These are phyloP conservation scores for Poeciliopsis gracilis DNA, from an alignment of 2,797 vertebrate species.

Conservation along the genomic window DNA sequence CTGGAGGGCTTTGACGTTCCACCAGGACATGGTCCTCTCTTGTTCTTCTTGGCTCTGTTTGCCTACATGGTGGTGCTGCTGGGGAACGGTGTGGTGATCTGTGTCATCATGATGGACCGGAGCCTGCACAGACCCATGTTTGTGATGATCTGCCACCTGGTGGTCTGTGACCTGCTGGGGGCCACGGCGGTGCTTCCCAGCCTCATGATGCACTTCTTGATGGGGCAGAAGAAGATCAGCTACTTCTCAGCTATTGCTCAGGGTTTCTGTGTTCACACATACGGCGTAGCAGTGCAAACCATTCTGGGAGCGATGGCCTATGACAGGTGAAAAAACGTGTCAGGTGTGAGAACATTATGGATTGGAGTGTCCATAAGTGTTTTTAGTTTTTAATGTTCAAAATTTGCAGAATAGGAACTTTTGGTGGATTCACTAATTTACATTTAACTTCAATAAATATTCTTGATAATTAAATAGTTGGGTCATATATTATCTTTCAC, in stretches of 20 bases:
- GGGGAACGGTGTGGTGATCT: slow-evolving; percentile 54
- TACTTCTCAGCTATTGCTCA: slow-evolving; percentile 57
- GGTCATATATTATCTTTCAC: too few relatives aligned
- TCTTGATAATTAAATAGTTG: too few relatives aligned
- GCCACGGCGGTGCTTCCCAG: slow-evolving; percentile 49
- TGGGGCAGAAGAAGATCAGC: slow-evolving; percentile 47
- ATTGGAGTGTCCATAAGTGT: too few relatives aligned
- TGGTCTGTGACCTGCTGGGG: slow-evolving; percentile 63
- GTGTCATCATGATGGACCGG: slow-evolving; percentile 44
- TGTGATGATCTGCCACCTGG: slow-evolving; percentile 61
- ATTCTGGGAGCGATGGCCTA: slow-evolving; percentile 65
- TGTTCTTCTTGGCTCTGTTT: slow-evolving; percentile 56
- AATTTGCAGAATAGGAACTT: too few relatives aligned
- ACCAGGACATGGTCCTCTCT: slow-evolving; percentile 30
- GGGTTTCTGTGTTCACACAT: slow-evolving; percentile 55
- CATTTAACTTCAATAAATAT: too few relatives aligned
- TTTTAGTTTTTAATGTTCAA: too few relatives aligned
- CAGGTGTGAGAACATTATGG: too few relatives aligned
- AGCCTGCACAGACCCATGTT: slow-evolving; percentile 72
- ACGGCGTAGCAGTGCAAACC: slow-evolving; percentile 49
- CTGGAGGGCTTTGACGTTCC: slow-evolving; percentile 60
- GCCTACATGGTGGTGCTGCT: slow-evolving; percentile 48
- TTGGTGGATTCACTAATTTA: too few relatives aligned
- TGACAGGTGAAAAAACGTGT: slow-evolving; percentile 51
- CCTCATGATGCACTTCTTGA: slow-evolving; percentile 64